Base-by-base conservation (phyloP, 2,888 invertebrate genomes). In the Hylaea fasciaria region DNA sequence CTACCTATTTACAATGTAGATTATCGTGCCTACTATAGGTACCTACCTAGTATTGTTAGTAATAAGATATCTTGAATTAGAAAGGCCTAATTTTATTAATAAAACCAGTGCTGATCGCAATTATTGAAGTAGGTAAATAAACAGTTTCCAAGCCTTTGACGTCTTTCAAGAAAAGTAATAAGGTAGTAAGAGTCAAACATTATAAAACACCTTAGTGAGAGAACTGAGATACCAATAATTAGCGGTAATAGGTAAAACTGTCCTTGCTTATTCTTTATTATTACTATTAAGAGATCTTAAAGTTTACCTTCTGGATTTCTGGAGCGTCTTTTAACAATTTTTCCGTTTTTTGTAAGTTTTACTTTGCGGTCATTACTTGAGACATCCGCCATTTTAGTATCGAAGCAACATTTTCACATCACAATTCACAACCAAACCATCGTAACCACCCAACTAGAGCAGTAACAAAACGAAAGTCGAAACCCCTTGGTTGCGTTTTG, bases 311-410 rank as follows among this genome's bases (percentile, higher is more conserved):
- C 92, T 64, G 93, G 93, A 80, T 93, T 92, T 77, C 91, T 82
- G 61, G 85, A 65, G 48, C 93, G 87, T 77, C 85, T 90, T 82
- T 92, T 93, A 57, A 89, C 85, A 80, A 91, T 80, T 90, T 92
- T 91, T 40, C 90, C 90, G 74, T 87, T 89, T 88, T 91, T 93
- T 77, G 81, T 87, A 69, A 89, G 82, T 79, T 92, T 92, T 77
- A 89, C 73, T 90, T 91, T 93, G 68, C 91, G 86, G 40, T 92
- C 92, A 80, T 74, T 83, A 74, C 78, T 88, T 87, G 91, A 82
- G 91, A 92, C 92, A 92, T 92, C 92, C 85, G 92, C 92, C 92
- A 92, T 92, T 92, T 92, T 92, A 84, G 69, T 86, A 90, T 86
- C 89, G 78, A 83, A 86, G 74, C 60, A 57, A 74, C 66, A 65